phyloP scores from a whole-genome alignment of 2,888 invertebrate species.

The Erebia epiphron region DNA sequence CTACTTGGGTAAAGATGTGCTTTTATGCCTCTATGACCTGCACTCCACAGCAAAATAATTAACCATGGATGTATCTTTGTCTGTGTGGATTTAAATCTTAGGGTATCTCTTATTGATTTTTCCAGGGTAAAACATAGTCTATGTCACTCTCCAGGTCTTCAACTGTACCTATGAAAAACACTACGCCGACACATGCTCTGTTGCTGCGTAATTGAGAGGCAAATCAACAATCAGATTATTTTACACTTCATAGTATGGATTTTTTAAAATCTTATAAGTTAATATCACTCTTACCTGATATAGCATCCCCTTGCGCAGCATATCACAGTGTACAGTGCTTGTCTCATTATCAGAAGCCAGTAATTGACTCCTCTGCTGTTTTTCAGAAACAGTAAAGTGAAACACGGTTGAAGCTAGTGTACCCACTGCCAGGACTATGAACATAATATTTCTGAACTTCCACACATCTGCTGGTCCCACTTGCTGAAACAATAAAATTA shows the following conservation, averaged over 20 bases:
- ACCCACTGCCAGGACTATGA: slow-evolving; percentile 87
- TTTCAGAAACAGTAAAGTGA: slow-evolving; percentile 87
- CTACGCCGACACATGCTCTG: too few relatives aligned
- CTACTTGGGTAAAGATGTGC: too few relatives aligned
- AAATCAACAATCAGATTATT: neutral
- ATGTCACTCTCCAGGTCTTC: too few relatives aligned
- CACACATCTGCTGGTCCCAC: slow-evolving; percentile 85
- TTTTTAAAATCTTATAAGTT: too few relatives aligned
- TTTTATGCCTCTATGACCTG: too few relatives aligned
- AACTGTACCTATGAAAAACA: too few relatives aligned
- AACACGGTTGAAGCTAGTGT: slow-evolving; percentile 86
- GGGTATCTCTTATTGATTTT: too few relatives aligned
- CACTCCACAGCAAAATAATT: too few relatives aligned
- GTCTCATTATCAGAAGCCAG: slow-evolving; percentile 47
- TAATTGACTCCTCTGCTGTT: slow-evolving; percentile 52
- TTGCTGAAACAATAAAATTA: slow-evolving; percentile 63
- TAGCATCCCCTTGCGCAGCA: slow-evolving; percentile 61
- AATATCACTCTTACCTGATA: slow-evolving; percentile 63
- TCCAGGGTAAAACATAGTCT: too few relatives aligned
- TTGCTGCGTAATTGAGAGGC: too few relatives aligned
- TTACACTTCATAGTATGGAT: neutral
- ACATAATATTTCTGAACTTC: slow-evolving; percentile 87
- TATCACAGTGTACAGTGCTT: slow-evolving; percentile 59
- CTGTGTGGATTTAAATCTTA: too few relatives aligned
- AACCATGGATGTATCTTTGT: too few relatives aligned